Evolutionary conservation across 2,888 invertebrate species (phyloP), one percentile per base, ranked within the genome.

Genomic region (Ichneumoninae sp.): DNA sequence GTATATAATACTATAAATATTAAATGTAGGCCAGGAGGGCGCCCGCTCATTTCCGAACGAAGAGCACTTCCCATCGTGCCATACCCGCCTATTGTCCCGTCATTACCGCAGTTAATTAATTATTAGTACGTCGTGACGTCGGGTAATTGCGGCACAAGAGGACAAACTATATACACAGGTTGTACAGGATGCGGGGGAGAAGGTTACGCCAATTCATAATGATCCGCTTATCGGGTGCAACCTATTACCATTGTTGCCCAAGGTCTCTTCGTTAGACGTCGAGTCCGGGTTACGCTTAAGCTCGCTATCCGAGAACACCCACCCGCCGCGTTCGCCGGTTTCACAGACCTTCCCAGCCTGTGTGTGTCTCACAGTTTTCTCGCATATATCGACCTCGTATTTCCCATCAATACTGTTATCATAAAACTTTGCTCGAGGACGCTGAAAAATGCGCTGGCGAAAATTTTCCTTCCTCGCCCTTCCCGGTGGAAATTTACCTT

Each of bases 91-190:
- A 93, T 93, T 93, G 93, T 93, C 90, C 92, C 90, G 89, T 92
- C 91, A 93, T 93, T 93, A 93, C 88, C 89, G 87, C 88, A 89
- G 90, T 92, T 93, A 91, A 92, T 92, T 92, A 93, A 93, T 93
- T 91, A 92, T 92, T 92, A 92, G 90, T 91, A 91, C 88, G 91
- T 88, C 87, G 88, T 91, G 91, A 92, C 90, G 90, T 91, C 88
- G 88, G 69, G 83, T 92, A 92, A 93, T 93, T 92, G 92, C 83
- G 83, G 87, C 79, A 89, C 90, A 91, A 92, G 92, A 92, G 92
- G 88, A 90, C 89, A 90, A 89, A 88, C 91, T 88, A 89, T 90
- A 88, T 90, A 90, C 89, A 90, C 91, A 81, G 74, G 80, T 85
- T 77, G 82, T 81, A 79, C 87, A 92, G 93, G 91, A 93, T 93